Conservation (phyloP, 2,888 invertebrate genomes). For the Odontocolon sp. region DNA sequence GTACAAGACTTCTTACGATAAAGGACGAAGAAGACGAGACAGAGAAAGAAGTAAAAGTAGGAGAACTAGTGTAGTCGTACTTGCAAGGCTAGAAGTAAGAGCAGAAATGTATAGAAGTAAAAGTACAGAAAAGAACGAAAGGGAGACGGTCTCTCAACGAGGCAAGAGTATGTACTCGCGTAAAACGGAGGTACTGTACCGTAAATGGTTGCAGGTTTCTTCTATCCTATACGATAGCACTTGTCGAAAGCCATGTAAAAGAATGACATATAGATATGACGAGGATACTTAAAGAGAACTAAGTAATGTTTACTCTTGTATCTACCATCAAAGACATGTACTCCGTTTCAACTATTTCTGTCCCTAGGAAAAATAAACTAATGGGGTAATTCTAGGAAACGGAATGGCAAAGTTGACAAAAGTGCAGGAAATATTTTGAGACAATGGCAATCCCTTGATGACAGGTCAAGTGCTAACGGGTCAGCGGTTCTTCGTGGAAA, state of each 20-base stretch:
- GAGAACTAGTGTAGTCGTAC: constrained; percentile 23
- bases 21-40: constrained; percentile 41
- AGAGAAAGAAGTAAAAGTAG: constrained; percentile 27
- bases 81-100: constrained; percentile 17
- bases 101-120: constrained; percentile 32
- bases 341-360: background rate
- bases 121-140: constrained; percentile 21
- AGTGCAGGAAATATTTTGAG: background rate
- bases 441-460: background rate
- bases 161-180: constrained; percentile 18
- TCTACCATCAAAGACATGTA: too few relatives aligned
- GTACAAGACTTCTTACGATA: constrained; percentile 45
- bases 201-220: constrained; percentile 26
- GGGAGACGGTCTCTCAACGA: constrained; percentile 2
- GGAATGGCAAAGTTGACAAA: background rate
- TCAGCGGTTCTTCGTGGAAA: background rate
- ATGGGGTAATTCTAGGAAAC: background rate
- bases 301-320: background rate
- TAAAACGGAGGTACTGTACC: constrained; percentile 32
- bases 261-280: background rate
- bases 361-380: background rate
- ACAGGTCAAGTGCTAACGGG: background rate
- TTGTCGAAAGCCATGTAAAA: background rate
- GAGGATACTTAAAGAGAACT: background rate
- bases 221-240: background rate